Conservation (phyloP, 2,797 vertebrate genomes). For the Platyrinchus mystaceus region DNA sequence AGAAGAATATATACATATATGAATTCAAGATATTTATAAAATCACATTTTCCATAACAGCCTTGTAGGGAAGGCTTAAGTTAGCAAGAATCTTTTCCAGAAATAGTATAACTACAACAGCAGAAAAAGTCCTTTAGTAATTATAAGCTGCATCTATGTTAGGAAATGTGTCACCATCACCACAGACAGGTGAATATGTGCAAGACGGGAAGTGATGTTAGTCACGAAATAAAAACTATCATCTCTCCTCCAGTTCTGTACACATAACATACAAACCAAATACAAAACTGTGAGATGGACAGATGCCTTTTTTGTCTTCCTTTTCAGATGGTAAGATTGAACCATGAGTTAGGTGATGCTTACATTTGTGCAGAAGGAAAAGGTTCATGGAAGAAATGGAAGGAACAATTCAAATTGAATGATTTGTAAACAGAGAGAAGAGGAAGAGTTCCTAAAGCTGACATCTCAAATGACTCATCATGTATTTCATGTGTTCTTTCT, state of each 20-base stretch:
- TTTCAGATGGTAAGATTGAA: neutral
- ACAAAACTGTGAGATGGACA: neutral
- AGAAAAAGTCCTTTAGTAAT: neutral
- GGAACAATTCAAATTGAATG: neutral
- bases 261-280: neutral
- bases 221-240: neutral
- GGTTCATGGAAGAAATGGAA: neutral
- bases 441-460: neutral
- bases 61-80: neutral
- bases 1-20: neutral
- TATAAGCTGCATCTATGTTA: neutral
- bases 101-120: neutral
- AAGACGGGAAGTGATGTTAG: neutral
- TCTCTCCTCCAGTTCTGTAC: neutral
- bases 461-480: neutral
- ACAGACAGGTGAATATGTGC: neutral
- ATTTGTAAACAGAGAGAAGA: neutral
- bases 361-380: neutral
- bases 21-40: neutral
- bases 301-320: neutral
- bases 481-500: neutral
- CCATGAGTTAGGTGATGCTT: neutral
- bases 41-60: neutral
- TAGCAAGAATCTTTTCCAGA: neutral
- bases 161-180: neutral